Percentiles rank a stretch among this genome's conserved stretches.
phyloP scores from a whole-genome alignment of 2,113 vertebrate genomes.

The Myanophis thanlyinensis region DNA sequence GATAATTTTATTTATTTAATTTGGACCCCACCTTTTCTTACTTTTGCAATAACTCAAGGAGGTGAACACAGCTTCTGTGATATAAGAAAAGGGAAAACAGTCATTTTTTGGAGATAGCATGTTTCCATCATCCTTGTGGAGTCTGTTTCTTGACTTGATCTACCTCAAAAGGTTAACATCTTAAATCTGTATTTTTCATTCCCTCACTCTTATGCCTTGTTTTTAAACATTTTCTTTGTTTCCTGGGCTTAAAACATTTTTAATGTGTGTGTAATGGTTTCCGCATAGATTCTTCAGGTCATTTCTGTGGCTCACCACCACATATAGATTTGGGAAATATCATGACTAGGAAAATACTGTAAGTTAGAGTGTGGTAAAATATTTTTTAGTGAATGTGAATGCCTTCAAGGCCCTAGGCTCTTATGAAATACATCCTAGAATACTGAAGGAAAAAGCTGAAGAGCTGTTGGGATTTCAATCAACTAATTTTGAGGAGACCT shows the following conservation, averaged over 20 bases:
- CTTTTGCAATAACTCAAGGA: too few species aligned
- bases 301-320: not conserved
- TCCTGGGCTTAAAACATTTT: not conserved
- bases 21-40: too few species aligned
- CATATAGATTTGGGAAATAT: not conserved
- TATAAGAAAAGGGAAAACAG: too few species aligned
- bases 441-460: not conserved
- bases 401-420: not conserved
- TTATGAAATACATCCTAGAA: not conserved
- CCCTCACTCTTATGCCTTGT: not conserved
- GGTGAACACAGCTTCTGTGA: too few species aligned
- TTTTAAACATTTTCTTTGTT: not conserved
- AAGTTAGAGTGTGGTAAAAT: not conserved
- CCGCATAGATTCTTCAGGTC: not conserved
- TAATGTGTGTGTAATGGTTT: not conserved
- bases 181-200: not conserved
- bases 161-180: not conserved
- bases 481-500: not conserved
- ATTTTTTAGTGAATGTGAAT: not conserved
- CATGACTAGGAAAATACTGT: not conserved
- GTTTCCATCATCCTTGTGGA: not conserved
- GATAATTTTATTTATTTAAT: not conserved
- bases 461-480: not conserved
- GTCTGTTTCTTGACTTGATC: not conserved
- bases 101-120: too few species aligned